Percentiles rank a stretch among this genome's conserved stretches.
These are phyloP conservation scores for Caenorhabditis plicata DNA, from an alignment of 2,888 invertebrate genomes.

Conservation along the genomic window DNA sequence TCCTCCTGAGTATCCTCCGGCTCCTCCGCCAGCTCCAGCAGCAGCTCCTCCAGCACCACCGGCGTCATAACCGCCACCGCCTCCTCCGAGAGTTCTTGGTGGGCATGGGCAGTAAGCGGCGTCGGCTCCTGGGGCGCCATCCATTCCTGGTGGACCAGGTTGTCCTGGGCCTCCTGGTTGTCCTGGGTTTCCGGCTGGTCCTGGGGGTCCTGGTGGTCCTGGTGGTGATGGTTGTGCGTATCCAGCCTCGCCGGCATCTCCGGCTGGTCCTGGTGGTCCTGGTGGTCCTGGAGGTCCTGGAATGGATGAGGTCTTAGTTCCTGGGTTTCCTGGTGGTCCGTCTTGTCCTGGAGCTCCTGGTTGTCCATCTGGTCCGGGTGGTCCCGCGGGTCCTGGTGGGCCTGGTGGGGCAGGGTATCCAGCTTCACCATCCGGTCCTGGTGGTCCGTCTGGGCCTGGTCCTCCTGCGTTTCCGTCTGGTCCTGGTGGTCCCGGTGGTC, in stretches of 20 bases:
- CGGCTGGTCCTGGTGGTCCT: constrained; percentile 31
- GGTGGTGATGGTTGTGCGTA: constrained; percentile 23
- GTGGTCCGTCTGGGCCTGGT: constrained; percentile 21
- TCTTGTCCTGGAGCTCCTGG: constrained; percentile 30
- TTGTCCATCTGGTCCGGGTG: constrained; percentile 28
- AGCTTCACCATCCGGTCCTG: constrained; percentile 27
- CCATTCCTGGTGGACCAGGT: constrained; percentile 24
- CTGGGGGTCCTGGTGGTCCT: constrained; percentile 48
- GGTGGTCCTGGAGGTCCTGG: constrained; percentile 30
- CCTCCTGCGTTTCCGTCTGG: constrained; percentile 27
- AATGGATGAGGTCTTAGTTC: constrained; percentile 9
- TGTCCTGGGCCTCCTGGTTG: constrained; percentile 20
- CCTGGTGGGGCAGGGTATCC: constrained; percentile 17
- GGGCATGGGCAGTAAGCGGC: constrained; percentile 38
- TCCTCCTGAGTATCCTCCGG: constrained; percentile 8
- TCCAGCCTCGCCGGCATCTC: constrained; percentile 23
- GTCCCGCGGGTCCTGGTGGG: constrained; percentile 34
- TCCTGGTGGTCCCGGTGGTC: constrained; percentile 36
- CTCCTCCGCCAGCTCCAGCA: constrained; percentile 11
- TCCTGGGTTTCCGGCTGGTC: constrained; percentile 33
- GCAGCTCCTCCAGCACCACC: constrained; percentile 12
- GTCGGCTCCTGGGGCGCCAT: constrained; percentile 30
- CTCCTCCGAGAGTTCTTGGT: constrained; percentile 32
- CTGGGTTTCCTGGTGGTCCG: constrained; percentile 25
- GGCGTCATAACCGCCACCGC: constrained; percentile 9